phyloP scores from a whole-genome alignment of 2,113 vertebrate genomes.

The Drymodes brunneopygia region DNA sequence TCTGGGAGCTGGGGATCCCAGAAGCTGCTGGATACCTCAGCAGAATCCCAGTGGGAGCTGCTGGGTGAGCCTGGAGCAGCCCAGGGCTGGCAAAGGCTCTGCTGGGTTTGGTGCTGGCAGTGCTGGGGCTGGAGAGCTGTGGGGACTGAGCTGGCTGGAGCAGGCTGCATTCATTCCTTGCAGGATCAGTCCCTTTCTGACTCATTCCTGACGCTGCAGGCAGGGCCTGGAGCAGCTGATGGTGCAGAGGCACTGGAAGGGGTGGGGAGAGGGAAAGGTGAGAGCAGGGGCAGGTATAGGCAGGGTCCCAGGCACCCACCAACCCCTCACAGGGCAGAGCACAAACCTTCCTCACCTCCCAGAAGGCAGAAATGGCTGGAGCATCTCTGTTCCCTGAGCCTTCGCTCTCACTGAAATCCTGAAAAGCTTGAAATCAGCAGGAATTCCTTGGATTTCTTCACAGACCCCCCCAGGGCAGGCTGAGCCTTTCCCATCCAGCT shows the following conservation, averaged over 20 bases:
- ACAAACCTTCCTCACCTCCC: background rate
- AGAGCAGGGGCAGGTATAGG: background rate
- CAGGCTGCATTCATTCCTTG: background rate
- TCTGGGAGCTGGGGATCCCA: background rate
- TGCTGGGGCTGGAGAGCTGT: background rate
- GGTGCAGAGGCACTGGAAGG: background rate
- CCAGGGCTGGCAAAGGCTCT: background rate
- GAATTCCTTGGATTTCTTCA: background rate
- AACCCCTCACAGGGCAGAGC: rapidly evolving
- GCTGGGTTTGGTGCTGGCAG: background rate
- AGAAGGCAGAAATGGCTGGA: background rate
- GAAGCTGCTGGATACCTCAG: background rate
- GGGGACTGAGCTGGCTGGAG: background rate
- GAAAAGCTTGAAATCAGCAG: background rate
- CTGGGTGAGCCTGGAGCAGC: background rate
- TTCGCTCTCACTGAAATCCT: background rate
- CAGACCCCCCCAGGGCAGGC: background rate
- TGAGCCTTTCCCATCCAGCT: background rate
- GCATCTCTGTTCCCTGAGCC: background rate
- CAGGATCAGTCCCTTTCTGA: background rate
- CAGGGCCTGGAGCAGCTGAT: background rate
- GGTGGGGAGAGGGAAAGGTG: background rate
- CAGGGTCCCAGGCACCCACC: background rate
- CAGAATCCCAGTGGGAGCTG: background rate
- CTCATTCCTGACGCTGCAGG: background rate